phyloP scores from a whole-genome alignment of 64 coral and sea anemone species.

The Montipora capricornis region DNA sequence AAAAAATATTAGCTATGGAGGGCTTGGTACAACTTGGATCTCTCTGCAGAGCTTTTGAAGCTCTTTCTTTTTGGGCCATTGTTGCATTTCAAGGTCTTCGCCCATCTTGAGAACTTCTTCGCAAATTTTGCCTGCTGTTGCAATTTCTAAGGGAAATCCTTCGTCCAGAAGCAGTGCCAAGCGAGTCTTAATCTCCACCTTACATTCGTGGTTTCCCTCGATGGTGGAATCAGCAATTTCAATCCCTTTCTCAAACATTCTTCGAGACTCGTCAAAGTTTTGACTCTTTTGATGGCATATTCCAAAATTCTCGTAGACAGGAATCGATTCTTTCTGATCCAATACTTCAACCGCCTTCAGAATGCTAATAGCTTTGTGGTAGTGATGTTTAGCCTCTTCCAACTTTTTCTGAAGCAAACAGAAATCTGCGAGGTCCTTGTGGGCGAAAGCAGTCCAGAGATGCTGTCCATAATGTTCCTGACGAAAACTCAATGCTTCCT shows the following conservation, averaged over 20 bases:
- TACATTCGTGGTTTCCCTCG: conserved; percentile 48
- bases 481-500: conserved; percentile 25
- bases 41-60: background rate
- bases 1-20: too few relatives aligned
- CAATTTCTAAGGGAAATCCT: conserved; percentile 19
- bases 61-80: conserved; percentile 7
- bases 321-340: conserved; percentile 62
- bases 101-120: conserved; percentile 49
- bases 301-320: conserved; percentile 36
- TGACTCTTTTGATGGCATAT: conserved; percentile 38
- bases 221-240: conserved; percentile 31
- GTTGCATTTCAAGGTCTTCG: conserved; percentile 9
- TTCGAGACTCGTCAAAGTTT: conserved; percentile 13
- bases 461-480: conserved; percentile 10
- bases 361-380: conserved; percentile 50
- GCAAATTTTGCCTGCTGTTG: conserved; percentile 22
- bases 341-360: background rate
- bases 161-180: conserved; percentile 48
- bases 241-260: conserved; percentile 33
- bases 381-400: conserved; percentile 14
- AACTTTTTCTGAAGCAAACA: background rate
- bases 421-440: conserved; percentile 55
- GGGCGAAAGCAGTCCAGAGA: conserved; percentile 61
- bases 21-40: background rate
- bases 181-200: conserved; percentile 45